These are phyloP conservation scores for Euthynnus affinis DNA, from an alignment of 2,797 vertebrate species.

Conservation along the genomic window DNA sequence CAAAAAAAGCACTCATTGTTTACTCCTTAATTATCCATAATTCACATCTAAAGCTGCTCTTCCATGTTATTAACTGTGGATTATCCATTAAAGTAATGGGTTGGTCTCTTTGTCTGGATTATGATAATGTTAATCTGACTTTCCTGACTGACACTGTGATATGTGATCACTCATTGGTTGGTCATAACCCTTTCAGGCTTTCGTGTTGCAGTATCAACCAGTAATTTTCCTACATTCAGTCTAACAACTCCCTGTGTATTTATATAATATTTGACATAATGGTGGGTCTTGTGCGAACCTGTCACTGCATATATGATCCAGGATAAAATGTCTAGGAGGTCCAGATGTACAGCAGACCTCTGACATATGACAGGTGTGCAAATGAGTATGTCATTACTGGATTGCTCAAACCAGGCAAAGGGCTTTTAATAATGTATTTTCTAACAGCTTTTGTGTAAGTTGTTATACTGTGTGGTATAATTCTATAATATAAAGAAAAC, in stretches of 20 bases:
- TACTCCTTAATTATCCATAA: constrained; percentile 39
- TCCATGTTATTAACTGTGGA: constrained; percentile 56
- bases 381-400: constrained; percentile 37
- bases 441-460: constrained; percentile 25
- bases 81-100: constrained; percentile 70
- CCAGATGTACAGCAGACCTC: constrained; percentile 39
- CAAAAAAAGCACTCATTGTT: constrained; percentile 17
- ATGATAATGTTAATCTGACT: constrained; percentile 69
- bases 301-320: background rate
- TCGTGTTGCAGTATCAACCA: constrained; percentile 16
- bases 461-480: constrained; percentile 8
- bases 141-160: constrained; percentile 40
- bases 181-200: constrained; percentile 20
- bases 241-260: constrained; percentile 43
- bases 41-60: constrained; percentile 49
- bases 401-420: constrained; percentile 41
- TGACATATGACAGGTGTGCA: constrained; percentile 47
- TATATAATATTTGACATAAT: constrained; percentile 49
- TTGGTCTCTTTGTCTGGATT: constrained; percentile 72
- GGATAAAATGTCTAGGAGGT: constrained; percentile 27
- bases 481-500: constrained; percentile 41
- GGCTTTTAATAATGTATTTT: constrained; percentile 43
- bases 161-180: constrained; percentile 40
- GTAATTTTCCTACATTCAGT: constrained; percentile 24
- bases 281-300: constrained; percentile 10